Evolutionary conservation across 64 coral and sea anemone genomes (phyloP).

Genomic region (Porites lutea): DNA sequence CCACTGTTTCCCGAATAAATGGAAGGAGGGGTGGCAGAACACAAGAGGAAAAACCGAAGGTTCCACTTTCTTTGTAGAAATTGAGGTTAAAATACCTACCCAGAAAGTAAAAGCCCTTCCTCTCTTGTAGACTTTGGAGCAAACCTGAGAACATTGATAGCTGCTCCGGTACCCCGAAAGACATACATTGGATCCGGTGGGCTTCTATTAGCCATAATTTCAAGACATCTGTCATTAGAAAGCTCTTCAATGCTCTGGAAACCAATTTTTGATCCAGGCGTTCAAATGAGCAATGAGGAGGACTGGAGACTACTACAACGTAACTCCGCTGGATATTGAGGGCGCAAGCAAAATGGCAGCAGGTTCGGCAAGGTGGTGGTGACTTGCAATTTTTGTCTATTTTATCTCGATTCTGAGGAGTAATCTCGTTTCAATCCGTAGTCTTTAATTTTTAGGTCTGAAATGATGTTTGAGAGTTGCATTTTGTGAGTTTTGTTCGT

Average conservation of each 20-base stretch:
- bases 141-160: constrained; percentile 67
- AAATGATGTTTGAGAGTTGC: too few relatives aligned
- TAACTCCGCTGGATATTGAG: not conserved
- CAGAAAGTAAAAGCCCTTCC: constrained; percentile 53
- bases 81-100: constrained; percentile 27
- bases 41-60: too few relatives aligned
- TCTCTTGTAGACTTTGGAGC: constrained; percentile 24
- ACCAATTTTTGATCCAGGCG: constrained; percentile 2
- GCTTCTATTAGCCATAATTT: constrained; percentile 6
- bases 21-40: too few relatives aligned
- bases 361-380: not conserved
- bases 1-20: too few relatives aligned
- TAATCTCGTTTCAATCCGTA: too few relatives aligned
- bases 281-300: not conserved
- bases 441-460: too few relatives aligned
- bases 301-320: not conserved
- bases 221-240: not conserved
- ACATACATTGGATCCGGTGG: constrained; percentile 77
- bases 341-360: constrained; percentile 20
- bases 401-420: not conserved
- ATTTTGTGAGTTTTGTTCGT: not conserved
- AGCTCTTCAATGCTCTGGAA: not conserved
- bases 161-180: constrained; percentile 47
- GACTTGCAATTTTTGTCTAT: too few relatives aligned
- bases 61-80: not conserved